Base-by-base conservation (phyloP, 1,140 invertebrate genomes). In the Anthonomus grandis region DNA sequence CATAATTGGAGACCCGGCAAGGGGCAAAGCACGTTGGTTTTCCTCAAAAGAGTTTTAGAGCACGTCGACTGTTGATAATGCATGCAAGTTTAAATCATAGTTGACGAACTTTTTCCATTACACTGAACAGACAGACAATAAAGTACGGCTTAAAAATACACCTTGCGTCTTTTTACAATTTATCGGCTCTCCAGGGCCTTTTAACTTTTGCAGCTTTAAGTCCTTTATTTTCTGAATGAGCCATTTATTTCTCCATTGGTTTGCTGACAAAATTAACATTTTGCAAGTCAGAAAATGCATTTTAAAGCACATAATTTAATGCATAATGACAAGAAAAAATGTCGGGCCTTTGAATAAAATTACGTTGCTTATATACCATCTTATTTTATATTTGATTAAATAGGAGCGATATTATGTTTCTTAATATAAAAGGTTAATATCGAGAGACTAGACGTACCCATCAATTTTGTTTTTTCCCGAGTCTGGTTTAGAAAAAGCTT, bases 31-130 rank as follows among this genome's bases (percentile, higher is more conserved):
- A 31, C 37, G 15, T 18, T 48, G 36, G 54, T 48, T 57, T 47
- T 38, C 31, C 34, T 57, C 25, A 36, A 37, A 50, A 51, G 45
- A 54, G 51, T 64, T 62, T 64, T 65, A 59, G 57, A 65, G 51
- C 57, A 63, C 51, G 62, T 59, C 57, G 46, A 50, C 51, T 48
- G 55, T 63, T 63, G 63, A 66, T 66, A 66, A 66, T 64, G 56
- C 58, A 66, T 64, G 63, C 65, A 65, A 65, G 61, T 65, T 60
- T 62, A 56, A 44, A 56, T 60, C 56, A 65, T 65, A 67, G 63
- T 63, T 63, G 63, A 63, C 60, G 60, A 67, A 67, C 63, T 67
- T 67, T 67, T 67, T 67, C 65, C 65, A 67, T 67, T 67, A 67
- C 59, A 57, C 50, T 59, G 60, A 67, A 65, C 64, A 64, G 57